Evolutionary conservation across 2,888 invertebrate species (phyloP).

Genomic region (Catocala fraxini): DNA sequence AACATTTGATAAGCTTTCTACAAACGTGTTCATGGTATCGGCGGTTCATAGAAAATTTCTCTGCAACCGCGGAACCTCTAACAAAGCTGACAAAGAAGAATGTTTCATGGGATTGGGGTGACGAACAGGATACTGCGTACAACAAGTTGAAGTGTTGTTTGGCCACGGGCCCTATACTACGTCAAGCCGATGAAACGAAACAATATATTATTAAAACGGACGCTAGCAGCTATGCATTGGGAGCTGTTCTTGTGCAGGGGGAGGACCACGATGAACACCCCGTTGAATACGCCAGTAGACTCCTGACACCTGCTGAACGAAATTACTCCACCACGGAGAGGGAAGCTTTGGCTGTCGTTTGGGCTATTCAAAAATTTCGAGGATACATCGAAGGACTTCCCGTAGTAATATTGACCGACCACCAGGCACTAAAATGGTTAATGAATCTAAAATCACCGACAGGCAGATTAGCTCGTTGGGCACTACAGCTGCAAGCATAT

Average conservation of each 20-base stretch:
- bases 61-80: not conserved
- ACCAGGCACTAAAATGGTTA: slow-evolving; percentile 9
- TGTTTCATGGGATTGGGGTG: not conserved
- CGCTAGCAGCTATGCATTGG: no score
- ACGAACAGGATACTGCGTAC: not conserved
- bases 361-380: slow-evolving; percentile 2
- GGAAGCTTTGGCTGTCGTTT: slow-evolving; percentile 2
- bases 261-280: no score
- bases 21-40: not conserved
- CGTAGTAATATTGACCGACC: slow-evolving; percentile 5
- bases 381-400: slow-evolving; percentile 5
- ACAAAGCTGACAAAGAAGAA: not conserved
- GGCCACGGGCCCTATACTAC: not conserved
- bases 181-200: not conserved
- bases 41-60: not conserved
- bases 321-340: not conserved
- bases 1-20: not conserved
- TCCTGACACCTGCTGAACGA: no score
- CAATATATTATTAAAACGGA: not conserved
- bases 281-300: no score
- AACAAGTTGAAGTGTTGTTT: not conserved
- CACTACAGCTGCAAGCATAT: slow-evolving; percentile 2
- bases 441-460: slow-evolving; percentile 3
- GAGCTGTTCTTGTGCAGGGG: no score
- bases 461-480: slow-evolving; percentile 5